Percentiles rank a stretch among this genome's conserved stretches.
Conservation (phyloP, 1,140 invertebrate species). For the Ditylenchus dipsaci region DNA sequence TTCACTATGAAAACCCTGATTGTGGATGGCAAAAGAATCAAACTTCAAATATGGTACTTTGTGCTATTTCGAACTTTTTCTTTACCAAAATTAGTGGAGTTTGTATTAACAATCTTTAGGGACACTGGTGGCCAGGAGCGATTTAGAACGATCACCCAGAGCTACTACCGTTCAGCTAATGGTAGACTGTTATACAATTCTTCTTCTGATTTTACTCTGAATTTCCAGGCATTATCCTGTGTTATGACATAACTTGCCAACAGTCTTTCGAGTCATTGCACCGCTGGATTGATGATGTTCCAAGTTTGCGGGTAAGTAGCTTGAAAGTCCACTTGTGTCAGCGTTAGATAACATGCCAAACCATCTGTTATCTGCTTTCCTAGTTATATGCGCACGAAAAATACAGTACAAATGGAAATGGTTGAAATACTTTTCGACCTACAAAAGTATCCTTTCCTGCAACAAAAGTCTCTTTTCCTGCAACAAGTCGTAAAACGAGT, state of each 20-base stretch:
- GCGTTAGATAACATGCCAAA: no score
- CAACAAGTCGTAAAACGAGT: no score
- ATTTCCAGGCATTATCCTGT: conserved; percentile 61
- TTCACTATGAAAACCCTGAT: conserved; percentile 92
- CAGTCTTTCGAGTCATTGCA: conserved; percentile 80
- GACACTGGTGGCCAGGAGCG: conserved; percentile 85
- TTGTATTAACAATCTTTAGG: conserved; percentile 12
- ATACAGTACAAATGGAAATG: no score
- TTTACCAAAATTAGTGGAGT: background rate
- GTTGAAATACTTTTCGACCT: no score
- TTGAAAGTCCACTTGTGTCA: no score
- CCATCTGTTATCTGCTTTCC: no score
- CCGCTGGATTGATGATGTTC: conserved; percentile 91
- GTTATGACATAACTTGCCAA: conserved; percentile 87
- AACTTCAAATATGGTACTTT: conserved; percentile 80
- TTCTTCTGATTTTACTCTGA: no score
- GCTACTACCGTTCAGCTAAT: conserved; percentile 66
- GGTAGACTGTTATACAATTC: conserved; percentile 45
- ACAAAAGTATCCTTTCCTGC: no score
- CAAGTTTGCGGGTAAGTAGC: conserved; percentile 68
- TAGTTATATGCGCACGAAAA: no score
- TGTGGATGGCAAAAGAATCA: conserved; percentile 84
- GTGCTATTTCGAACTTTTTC: background rate
- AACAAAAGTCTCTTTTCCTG: no score
- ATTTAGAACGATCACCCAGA: conserved; percentile 65